Base-by-base conservation (phyloP, 2,888 invertebrate species). In the Hedya salicella region DNA sequence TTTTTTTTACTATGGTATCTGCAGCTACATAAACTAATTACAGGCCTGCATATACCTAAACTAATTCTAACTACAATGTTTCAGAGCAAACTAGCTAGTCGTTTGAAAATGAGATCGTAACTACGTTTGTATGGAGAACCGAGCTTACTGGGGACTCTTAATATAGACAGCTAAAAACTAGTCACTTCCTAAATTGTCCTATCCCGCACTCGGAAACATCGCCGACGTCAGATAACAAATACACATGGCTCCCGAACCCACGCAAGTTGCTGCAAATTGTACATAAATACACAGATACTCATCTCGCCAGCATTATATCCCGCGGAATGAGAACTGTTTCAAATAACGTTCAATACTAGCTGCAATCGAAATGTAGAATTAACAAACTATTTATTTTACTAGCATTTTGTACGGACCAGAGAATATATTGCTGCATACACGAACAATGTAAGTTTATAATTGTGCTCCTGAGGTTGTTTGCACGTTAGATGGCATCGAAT, bases 241-340 rank as follows among this genome's bases (percentile, higher is more conserved):
- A 54, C 11, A 54, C 40, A 54, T 21, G 19, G 39, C 53, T n/a
- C 39, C 14, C 11, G 16, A 42, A 1, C 53, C 13, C 17, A 53
- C 53, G n/a, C 11, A 36, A 53, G 53, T 40, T 39, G 36, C 25
- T 40, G 54, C 54, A 42, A 54, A 54, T 54, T 25, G 54, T 42
- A 54, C 54, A 54, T 42, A 42, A 54, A 54, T 54, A 54, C 40
- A 25, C 21, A 14, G 54, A 54, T 54, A 54, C 25, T 16, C 54
- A 54, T 54, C 54, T 21, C 48, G n/a, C 19, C 40, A 39, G 40
- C n/a, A 52, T 52, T 21, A 52, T 14, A 19, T 53, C n/a, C 54
- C 11, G 40, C 40, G 16, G 19, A 25, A 25, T 14, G 54, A 40
- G 49, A 50, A 30, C 49, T 25, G 54, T 42, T 54, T 6, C 25